Evolutionary conservation across 2,888 invertebrate genomes (phyloP), one percentile per base, ranked within the genome.

Genomic region (Napeogenes inachia): DNA sequence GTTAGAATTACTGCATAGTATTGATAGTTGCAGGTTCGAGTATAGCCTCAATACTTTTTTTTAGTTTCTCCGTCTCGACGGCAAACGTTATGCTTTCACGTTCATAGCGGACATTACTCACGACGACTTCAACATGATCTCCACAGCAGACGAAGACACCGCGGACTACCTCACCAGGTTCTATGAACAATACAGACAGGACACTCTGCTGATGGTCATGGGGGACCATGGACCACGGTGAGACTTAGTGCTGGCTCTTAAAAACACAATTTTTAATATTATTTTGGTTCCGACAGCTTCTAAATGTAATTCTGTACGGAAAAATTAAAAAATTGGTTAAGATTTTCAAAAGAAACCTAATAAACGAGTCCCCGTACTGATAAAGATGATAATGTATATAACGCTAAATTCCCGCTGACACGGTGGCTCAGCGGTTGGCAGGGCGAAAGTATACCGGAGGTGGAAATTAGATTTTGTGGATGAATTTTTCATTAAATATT

Each of bases 181-280:
- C 38, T 82, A 93, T 54, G 77, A 85, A 4, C 86, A 85, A 4
- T 93, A 93, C 0, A 84, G 93, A 57, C 93, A 97, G 67, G 93
- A 96, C 72, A 95, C 97, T 0, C 78, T 98, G 70, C 83, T 98
- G 0, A 93, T 98, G 64, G 77, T 97, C 3, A 96, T 98, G 96
- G 94, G 96, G n/a, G 98, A 98, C 84, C 98, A 98, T 81, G 98
- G 98, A 0, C 94, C 95, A 71, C 93, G 95, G 93, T 94, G 13
- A 13, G 57, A 10, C 10, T 50, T 47, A n/a, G 21, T 30, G 30
- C 6, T 30, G 21, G 10, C 8, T 30, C 6, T 35, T 35, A 35
- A 3, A 35, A 35, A 35, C 1, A 35, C 4, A 35, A 35, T 35
- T 35, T 6, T 35, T 2, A 35, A 1, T 5, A 35, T 35, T 5